Evolutionary conservation across 2,888 invertebrate species (phyloP).

Genomic region (Scaptomyza flava): DNA sequence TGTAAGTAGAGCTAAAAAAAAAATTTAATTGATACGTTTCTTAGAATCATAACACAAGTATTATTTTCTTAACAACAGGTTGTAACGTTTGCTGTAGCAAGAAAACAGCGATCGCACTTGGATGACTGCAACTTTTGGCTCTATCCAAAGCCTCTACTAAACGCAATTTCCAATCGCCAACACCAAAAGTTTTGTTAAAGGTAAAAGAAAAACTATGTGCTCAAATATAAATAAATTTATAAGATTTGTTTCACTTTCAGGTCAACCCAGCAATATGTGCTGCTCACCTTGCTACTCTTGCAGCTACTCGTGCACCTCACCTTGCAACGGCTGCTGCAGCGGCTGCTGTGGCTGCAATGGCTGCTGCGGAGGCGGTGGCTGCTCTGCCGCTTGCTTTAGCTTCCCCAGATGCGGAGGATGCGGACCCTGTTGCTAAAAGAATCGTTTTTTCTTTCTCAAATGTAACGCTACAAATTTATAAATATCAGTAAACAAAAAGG

Average conservation of each 20-base stretch:
- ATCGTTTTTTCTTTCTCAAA: background rate
- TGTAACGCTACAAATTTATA: background rate
- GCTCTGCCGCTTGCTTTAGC: conserved; percentile 7
- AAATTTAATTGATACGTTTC: background rate
- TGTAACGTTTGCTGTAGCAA: background rate
- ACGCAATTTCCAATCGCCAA: background rate
- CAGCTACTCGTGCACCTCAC: conserved; percentile 20
- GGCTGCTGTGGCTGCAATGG: conserved; percentile 30
- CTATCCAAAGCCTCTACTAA: background rate
- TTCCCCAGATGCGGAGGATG: conserved; percentile 1
- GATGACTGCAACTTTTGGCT: background rate
- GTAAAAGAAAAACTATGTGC: background rate
- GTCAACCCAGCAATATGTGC: conserved; percentile 4
- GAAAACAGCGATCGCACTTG: background rate
- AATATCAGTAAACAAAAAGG: background rate
- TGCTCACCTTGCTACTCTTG: conserved; percentile 21
- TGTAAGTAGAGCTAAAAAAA: background rate
- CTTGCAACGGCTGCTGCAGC: conserved; percentile 23
- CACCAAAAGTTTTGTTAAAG: background rate
- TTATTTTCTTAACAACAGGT: background rate
- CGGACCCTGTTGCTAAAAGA: conserved; percentile 2
- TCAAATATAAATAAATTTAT: background rate
- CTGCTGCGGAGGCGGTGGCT: conserved; percentile 13
- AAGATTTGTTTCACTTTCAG: background rate
- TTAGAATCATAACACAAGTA: background rate